Evolutionary conservation across 2,888 invertebrate genomes (phyloP).

Genomic region (Acanthosepion lycidas): DNA sequence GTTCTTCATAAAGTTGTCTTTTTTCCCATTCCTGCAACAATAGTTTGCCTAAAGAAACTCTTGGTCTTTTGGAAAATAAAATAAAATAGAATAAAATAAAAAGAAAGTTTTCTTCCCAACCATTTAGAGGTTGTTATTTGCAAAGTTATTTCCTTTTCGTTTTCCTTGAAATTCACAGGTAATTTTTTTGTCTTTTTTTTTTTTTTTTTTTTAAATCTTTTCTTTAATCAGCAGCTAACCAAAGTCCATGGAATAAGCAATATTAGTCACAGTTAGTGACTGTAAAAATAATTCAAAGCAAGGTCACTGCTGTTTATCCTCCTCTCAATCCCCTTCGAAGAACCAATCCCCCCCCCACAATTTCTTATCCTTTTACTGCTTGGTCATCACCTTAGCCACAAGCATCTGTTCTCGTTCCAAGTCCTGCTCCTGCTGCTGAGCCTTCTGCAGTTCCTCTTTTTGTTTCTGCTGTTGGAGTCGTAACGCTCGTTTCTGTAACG

Average conservation of each 20-base stretch:
- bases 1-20: no score
- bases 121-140: no score
- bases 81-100: no score
- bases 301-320: neutral
- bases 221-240: neutral
- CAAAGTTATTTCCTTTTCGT: no score
- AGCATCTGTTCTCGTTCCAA: constrained; percentile 67
- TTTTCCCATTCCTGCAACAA: no score
- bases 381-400: constrained; percentile 62
- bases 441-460: constrained; percentile 67
- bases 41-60: no score
- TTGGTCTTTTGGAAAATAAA: no score
- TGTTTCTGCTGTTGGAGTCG: constrained; percentile 72
- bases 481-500: constrained; percentile 63
- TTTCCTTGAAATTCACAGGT: no score
- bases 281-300: neutral
- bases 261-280: no score
- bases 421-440: constrained; percentile 65
- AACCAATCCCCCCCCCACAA: fast-evolving
- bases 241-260: neutral
- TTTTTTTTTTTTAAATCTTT: neutral
- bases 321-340: neutral
- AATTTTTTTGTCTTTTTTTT: neutral
- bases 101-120: no score
- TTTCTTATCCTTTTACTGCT: neutral